Evolutionary conservation across 2,113 vertebrate species (phyloP), one percentile per base, ranked within the genome.

Genomic region (Dromiciops gliroides): DNA sequence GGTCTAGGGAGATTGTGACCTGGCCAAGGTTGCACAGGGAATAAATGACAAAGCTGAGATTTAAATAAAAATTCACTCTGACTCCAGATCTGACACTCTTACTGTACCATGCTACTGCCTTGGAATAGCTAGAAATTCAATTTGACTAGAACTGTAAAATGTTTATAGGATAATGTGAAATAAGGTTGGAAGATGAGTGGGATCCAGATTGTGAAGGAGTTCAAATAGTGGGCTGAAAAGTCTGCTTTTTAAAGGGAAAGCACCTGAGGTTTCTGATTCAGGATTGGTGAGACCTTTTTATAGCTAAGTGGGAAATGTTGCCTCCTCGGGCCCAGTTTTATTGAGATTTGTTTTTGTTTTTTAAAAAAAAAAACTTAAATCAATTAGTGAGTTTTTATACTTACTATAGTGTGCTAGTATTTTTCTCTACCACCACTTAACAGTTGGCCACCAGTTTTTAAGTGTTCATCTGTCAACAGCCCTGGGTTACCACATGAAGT

Each of bases 401-500:
- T 92, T 92, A 50, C 50, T 44, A 60, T 50, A 22, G 88, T 47
- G 47, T 16, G 0, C 67, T 48, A 50, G 89, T 67, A 8, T 96
- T 96, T 96, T 94, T 51, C 48, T 93, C 48, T 47, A 14, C 4
- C 10, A 92, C 50, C 37, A 50, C 67, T 92, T 95, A n/a, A 37
- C 67, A 24, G 0, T 48, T 56, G 1, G 44, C 16, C 12, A 47
- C 8, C 51, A 48, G 50, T 89, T 60, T 56, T 89, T 50, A 24
- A 94, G 26, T 60, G 67, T 95, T 94, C 49, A 26, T 83, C 93
- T 67, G 1, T 90, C 88, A 91, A 96, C 93, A 93, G 67, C 88
- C 52, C 2, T 91, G 51, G n/a, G 88, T 94, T 25, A 44, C 31
- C 47, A 50, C n/a, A 75, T 93, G 89, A 83, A 97, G 51, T 92